These are phyloP conservation scores for Sebastes trivittatus DNA, from an alignment of 2,797 vertebrate genomes.

Conservation along the genomic window DNA sequence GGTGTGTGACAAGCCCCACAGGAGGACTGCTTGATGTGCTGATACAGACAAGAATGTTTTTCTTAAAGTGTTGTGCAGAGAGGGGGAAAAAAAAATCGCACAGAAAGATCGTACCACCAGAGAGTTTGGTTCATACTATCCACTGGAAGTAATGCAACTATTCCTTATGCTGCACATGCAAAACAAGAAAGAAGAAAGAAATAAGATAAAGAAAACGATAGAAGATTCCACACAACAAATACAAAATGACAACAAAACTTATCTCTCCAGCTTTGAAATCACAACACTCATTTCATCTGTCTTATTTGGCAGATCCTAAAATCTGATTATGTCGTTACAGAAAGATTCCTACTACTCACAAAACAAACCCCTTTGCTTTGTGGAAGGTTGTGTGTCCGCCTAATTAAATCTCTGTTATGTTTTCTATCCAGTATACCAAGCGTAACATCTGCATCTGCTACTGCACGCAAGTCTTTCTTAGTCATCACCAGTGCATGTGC, in stretches of 20 bases:
- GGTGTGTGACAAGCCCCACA: conserved; percentile 71
- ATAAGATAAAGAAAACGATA: background rate
- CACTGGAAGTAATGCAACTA: background rate
- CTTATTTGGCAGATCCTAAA: conserved; percentile 5
- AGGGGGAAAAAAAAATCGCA: background rate
- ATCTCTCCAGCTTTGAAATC: conserved; percentile 18
- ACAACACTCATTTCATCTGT: background rate
- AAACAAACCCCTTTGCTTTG: background rate
- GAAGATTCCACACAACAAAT: background rate
- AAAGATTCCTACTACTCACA: background rate
- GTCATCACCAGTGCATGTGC: background rate
- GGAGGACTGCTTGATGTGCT: conserved; percentile 73
- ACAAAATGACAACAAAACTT: background rate
- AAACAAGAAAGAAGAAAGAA: background rate
- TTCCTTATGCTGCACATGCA: background rate
- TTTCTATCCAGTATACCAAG: background rate
- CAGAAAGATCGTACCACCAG: background rate
- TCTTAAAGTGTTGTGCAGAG: conserved; percentile 42
- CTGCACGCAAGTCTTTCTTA: no score
- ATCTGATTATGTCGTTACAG: conserved; percentile 9
- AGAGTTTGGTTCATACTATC: background rate
- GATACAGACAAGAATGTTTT: conserved; percentile 71
- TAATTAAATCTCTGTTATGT: background rate
- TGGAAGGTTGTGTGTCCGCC: background rate
- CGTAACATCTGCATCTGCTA: background rate